Percentiles rank a stretch among this genome's conserved stretches.
phyloP scores from a whole-genome alignment of 2,888 invertebrate species.

The Sinhomidia bicolor region DNA sequence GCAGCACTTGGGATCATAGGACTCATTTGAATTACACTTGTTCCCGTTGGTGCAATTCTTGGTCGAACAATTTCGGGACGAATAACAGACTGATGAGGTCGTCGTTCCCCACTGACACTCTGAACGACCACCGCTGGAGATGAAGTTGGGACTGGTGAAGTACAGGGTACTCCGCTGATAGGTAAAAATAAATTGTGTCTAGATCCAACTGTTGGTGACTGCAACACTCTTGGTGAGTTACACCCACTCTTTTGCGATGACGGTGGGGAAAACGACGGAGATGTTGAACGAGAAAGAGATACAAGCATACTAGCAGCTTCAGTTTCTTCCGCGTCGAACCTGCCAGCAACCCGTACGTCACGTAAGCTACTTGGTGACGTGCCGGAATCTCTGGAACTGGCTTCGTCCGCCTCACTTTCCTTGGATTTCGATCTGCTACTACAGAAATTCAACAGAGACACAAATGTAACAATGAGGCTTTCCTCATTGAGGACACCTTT shows the following conservation, averaged over 20 bases:
- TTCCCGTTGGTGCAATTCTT: conserved; percentile 81
- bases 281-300: conserved; percentile 91
- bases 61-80: conserved; percentile 80
- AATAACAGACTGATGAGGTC: conserved; percentile 78
- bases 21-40: conserved; percentile 92
- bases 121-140: conserved; percentile 78
- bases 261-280: conserved; percentile 92
- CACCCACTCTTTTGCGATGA: conserved; percentile 84
- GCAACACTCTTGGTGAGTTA: conserved; percentile 87
- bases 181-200: conserved; percentile 96
- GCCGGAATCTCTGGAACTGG: conserved; percentile 79
- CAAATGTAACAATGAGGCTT: background rate
- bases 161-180: conserved; percentile 85
- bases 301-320: conserved; percentile 98
- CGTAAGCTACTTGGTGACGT: conserved; percentile 77
- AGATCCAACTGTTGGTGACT: conserved; percentile 87
- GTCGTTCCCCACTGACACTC: conserved; percentile 63
- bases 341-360: conserved; percentile 83
- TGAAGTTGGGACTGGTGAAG: conserved; percentile 78
- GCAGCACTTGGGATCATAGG: conserved; percentile 82
- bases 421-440: conserved; percentile 79
- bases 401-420: conserved; percentile 80
- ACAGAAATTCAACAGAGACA: too few species aligned
- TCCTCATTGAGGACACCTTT: too few species aligned
- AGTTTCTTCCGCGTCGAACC: conserved; percentile 96